Evolutionary conservation across 2,888 invertebrate genomes (phyloP).

Genomic region (Melinaea marsaeus): DNA sequence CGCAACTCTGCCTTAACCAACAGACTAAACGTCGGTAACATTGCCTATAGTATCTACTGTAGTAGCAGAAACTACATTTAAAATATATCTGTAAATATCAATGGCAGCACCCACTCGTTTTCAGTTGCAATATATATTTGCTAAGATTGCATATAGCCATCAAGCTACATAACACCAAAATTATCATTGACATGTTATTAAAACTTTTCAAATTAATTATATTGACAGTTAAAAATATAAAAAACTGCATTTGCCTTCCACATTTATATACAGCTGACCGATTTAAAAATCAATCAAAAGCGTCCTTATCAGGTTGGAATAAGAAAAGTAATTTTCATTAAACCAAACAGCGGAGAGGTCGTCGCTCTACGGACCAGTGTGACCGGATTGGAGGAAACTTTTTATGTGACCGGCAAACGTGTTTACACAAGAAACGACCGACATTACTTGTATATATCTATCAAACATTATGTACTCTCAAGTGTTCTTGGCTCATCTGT

Average conservation of each 20-base stretch:
- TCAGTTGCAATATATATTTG: too few relatives aligned
- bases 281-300: constrained; percentile 46
- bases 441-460: constrained; percentile 36
- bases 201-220: background rate
- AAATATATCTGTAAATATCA: too few relatives aligned
- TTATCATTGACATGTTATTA: too few relatives aligned
- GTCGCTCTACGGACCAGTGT: constrained; percentile 68
- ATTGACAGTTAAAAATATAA: background rate
- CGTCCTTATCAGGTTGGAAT: constrained; percentile 53
- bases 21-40: constrained; percentile 8
- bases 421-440: constrained; percentile 61
- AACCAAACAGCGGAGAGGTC: constrained; percentile 72
- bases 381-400: constrained; percentile 70
- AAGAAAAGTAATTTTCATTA: constrained; percentile 73
- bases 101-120: too few relatives aligned
- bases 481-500: constrained; percentile 3
- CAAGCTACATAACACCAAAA: too few relatives aligned
- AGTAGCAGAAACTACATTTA: too few relatives aligned
- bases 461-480: constrained; percentile 26
- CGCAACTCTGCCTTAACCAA: constrained; percentile 10
- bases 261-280: constrained; percentile 23
- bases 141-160: too few relatives aligned
- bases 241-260: background rate
- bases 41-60: background rate
- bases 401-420: constrained; percentile 68